Evolutionary conservation across 2,113 vertebrate genomes (phyloP).

Genomic region (Hypanus sabinus): DNA sequence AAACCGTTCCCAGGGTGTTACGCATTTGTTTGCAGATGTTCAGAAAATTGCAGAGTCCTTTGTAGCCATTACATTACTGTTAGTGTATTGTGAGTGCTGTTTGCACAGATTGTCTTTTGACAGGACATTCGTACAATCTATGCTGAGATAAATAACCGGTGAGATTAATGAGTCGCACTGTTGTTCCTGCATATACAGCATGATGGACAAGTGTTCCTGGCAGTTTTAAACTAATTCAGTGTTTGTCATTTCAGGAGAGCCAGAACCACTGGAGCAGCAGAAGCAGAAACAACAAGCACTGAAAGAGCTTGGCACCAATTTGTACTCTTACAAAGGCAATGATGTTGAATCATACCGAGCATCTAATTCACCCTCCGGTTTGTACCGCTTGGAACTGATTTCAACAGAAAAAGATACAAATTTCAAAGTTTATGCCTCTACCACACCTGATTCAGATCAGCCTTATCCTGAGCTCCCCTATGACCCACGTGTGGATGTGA

Average conservation of each 20-base stretch:
- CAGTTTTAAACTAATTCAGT: neutral
- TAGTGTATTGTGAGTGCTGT: neutral
- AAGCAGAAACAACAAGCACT: slow-evolving; percentile 81
- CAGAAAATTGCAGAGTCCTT: neutral
- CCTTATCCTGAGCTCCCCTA: slow-evolving; percentile 90
- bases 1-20: too few species aligned
- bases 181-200: slow-evolving; percentile 28
- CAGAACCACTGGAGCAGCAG: slow-evolving; percentile 86
- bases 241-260: slow-evolving; percentile 63
- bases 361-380: slow-evolving; percentile 78
- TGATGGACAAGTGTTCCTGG: too few species aligned
- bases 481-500: slow-evolving; percentile 87
- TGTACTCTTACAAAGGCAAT: slow-evolving; percentile 92
- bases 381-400: slow-evolving; percentile 90
- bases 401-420: slow-evolving; percentile 95
- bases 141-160: neutral
- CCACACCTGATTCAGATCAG: slow-evolving; percentile 89
- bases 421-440: slow-evolving; percentile 88
- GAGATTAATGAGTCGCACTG: neutral
- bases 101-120: neutral
- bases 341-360: slow-evolving; percentile 87
- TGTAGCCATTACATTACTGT: neutral
- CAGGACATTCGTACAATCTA: neutral
- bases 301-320: slow-evolving; percentile 68
- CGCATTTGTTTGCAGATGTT: neutral